Evolutionary conservation across 2,888 invertebrate species (phyloP), one percentile per base, ranked within the genome.

Genomic region (Morpho helenor): DNA sequence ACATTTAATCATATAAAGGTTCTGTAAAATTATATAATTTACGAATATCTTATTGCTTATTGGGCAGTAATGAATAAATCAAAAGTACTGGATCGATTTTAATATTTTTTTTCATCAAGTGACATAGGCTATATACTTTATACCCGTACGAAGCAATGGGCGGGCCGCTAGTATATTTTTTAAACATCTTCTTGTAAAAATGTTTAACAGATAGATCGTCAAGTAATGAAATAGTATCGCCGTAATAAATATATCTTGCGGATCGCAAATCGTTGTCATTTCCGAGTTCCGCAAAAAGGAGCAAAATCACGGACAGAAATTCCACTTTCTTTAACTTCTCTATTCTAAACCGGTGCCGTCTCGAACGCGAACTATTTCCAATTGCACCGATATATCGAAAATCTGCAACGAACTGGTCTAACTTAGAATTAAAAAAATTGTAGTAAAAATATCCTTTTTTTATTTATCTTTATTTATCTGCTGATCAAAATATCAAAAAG

Each of bases 281-380:
- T 57, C 59, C 56, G 22, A 53, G 63, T 53, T 45, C 61, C 54
- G 64, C 59, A 62, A 61, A 31, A 62, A 65, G 61, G 61, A 63
- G 63, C 63, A 66, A 70, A 66, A 66, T 62, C 44, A 23, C 44
- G 54, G 57, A 61, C 59, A 56, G 63, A 61, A 62, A 66, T 66
- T 56, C 62, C 61, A 64, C 69, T 71, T 70, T 65, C 65, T 74
- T 70, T 71, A 81, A 83, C 79, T 81, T 80, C 77, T 77, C 77
- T 73, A 82, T 79, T 77, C 75, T 65, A 69, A 60, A 67, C 68
- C 70, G 68, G 66, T 62, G 66, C 63, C 61, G 70, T 65, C 71
- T 70, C 69, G 60, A 69, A 69, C 66, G 71, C 67, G 61, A 76
- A 77, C 76, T 78, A 78, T 79, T 65, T 61, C 64, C 63, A 65